Evolutionary conservation across 2,888 invertebrate genomes (phyloP).

Genomic region (Phytoseiulus persimilis): DNA sequence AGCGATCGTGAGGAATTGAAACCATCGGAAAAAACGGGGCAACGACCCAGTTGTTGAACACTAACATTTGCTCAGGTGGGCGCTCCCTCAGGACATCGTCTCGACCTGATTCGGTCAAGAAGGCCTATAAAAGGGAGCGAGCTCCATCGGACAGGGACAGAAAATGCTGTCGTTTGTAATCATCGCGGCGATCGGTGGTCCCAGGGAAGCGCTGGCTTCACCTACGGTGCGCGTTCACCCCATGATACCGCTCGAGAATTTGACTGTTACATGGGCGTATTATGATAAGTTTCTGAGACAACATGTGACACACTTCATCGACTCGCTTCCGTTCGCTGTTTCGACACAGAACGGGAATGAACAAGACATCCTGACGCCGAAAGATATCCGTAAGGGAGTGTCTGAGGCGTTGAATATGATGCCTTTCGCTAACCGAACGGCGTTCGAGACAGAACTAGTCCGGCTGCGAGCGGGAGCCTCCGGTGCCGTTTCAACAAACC

Average conservation of each 20-base stretch:
- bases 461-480: not conserved
- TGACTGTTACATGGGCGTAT: slow-evolving; percentile 5
- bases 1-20: not conserved
- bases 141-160: not conserved
- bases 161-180: not conserved
- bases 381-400: slow-evolving; percentile 13
- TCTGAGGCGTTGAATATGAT: slow-evolving; percentile 31
- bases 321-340: slow-evolving; percentile 6
- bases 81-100: not conserved
- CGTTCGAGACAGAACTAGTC: not conserved
- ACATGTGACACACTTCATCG: slow-evolving; percentile 8
- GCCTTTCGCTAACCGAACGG: slow-evolving; percentile 24
- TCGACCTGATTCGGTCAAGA: not conserved
- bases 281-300: not conserved
- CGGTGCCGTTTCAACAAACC: not conserved
- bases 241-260: slow-evolving; percentile 8
- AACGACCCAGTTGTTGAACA: not conserved
- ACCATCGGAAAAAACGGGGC: not conserved
- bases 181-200: not conserved
- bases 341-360: not conserved
- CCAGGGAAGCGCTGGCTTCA: not conserved
- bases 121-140: not conserved
- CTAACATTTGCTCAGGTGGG: not conserved
- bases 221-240: not conserved
- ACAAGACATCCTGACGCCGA: not conserved